These are phyloP conservation scores for Aurelia coerulea DNA, from an alignment of 30 jellyfish, hydroid and myxozoan genomes.

Conservation along the genomic window DNA sequence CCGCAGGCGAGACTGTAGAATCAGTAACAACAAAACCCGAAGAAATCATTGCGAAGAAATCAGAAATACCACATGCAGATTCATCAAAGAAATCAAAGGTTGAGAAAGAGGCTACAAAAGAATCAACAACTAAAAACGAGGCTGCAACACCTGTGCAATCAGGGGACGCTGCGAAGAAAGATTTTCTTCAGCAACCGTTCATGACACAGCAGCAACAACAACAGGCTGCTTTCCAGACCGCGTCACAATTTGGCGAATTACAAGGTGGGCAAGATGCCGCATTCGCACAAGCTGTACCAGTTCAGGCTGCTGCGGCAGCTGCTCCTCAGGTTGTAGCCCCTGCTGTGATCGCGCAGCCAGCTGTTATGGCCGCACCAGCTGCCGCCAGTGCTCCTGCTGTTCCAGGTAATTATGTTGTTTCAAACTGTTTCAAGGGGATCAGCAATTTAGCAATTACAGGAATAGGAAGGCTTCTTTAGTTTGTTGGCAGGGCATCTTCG, in stretches of 20 bases:
- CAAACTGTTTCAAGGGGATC: too few species aligned
- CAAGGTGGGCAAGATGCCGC: conserved; percentile 59
- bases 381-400: conserved; percentile 17
- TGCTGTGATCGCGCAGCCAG: conserved; percentile 33
- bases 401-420: conserved; percentile 18
- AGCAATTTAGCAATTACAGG: too few species aligned
- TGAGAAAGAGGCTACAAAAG: conserved; percentile 6
- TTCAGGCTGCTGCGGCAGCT: conserved; percentile 21
- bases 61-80: conserved; percentile 59
- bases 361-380: conserved; percentile 30
- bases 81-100: conserved; percentile 19
- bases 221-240: conserved; percentile 70
- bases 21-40: conserved; percentile 54
- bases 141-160: conserved; percentile 23
- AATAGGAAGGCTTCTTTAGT: too few species aligned
- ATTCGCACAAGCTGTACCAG: conserved; percentile 20
- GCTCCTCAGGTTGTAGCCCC: conserved; percentile 16
- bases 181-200: conserved; percentile 63
- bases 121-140: conserved; percentile 14
- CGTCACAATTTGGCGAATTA: conserved; percentile 55
- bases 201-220: conserved; percentile 59
- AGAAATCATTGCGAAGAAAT: conserved; percentile 53
- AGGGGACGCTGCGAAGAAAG: conserved; percentile 55
- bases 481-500: too few species aligned
- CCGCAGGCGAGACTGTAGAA: conserved; percentile 62